Evolutionary conservation across 2,888 invertebrate species (phyloP), one percentile per base, ranked within the genome.

Genomic region (Pristionchus mayeri): DNA sequence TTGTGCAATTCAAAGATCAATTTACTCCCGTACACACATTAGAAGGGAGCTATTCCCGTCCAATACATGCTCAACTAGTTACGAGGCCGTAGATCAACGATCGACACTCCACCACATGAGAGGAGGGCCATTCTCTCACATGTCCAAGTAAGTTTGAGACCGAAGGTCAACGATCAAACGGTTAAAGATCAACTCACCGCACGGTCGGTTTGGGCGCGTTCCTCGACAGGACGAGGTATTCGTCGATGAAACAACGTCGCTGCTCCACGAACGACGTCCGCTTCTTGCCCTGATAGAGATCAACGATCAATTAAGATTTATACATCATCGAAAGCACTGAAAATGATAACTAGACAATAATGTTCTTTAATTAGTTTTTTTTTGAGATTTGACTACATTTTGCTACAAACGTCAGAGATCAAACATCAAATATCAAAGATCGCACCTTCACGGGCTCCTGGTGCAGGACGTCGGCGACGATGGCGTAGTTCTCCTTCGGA

Each of bases 401-500:
- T n/a, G n/a, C n/a, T n/a, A n/a, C n/a, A n/a, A n/a, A 54, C 54
- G 4, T 4, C 63, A 48, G 27, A 44, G 44, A n/a, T 40, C 75
- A 75, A 44, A 48, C 48, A 44, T 76, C 76, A 48, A 48, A 24
- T 3, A 50, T 4, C 50, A 50, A 78, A 50, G 4, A 27, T 37
- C 30, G 16, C 80, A 82, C 82, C 60, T 6, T 11, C 0, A 37
- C 52, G 0, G 63, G 75, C 24, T 75, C 60, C 4, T 75, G 63
- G 24, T 85, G 63, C 54, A 85, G 71, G 1, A 18, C 24, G 54
- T 86, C 86, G 7, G 85, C 60, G 27, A 85, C 75, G 54, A 90
- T 87, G 40, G 90, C 81, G 84, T 89, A 87, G 83, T 90, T 90
- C 83, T 90, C 89, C 50, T 86, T 87, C n/a, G 87, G 81, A 54